Conservation (phyloP, 1,140 invertebrate species). For the Leptonema lineaticorne region DNA sequence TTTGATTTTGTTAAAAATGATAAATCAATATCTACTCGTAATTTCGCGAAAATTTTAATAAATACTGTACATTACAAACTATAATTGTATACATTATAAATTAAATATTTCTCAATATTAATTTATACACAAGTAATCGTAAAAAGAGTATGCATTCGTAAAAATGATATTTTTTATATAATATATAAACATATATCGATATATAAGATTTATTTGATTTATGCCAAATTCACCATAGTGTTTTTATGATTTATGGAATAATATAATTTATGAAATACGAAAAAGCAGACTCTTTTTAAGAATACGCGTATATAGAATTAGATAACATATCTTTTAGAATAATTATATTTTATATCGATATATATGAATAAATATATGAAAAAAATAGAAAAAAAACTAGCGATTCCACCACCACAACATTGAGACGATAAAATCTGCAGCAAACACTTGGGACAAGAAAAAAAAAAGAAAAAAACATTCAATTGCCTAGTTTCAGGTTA, state of each 20-base stretch:
- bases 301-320: too few species aligned
- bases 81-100: too few species aligned
- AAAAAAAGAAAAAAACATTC: constrained; percentile 20
- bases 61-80: neutral
- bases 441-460: constrained; percentile 19
- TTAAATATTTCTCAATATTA: too few species aligned
- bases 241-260: too few species aligned
- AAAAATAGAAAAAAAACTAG: neutral
- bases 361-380: neutral
- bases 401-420: constrained; percentile 27
- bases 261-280: too few species aligned
- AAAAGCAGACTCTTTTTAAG: too few species aligned
- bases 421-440: constrained; percentile 23
- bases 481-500: constrained; percentile 31
- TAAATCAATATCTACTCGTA: neutral
- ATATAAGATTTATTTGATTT: too few species aligned
- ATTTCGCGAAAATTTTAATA: neutral
- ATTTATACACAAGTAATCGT: too few species aligned
- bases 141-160: neutral
- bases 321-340: too few species aligned
- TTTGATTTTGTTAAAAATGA: constrained; percentile 10
- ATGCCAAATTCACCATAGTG: too few species aligned
- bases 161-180: neutral
- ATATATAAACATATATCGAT: too few species aligned
- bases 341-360: too few species aligned